Evolutionary conservation across 1,140 invertebrate genomes (phyloP), one percentile per base, ranked within the genome.

Genomic region (Vanessa tameamea): DNA sequence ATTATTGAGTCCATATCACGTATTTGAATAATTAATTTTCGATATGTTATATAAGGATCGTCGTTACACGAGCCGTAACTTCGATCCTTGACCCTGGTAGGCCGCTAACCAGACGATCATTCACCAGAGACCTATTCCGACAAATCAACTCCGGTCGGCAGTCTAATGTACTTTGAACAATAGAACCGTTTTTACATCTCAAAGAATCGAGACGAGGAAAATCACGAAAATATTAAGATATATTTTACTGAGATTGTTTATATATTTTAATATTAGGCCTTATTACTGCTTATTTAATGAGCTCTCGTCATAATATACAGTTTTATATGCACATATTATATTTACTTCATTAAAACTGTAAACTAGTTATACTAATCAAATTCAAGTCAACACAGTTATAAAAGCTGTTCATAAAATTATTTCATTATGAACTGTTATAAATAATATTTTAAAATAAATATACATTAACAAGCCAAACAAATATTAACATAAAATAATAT

Each of bases 1-100:
- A 43, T 43, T 9, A 11, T 9, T 5, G 37, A 43, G 9, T 43
- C 3, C 9, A 43, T 43, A 43, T 43, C 26, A 31, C 26, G 26
- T 31, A 31, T 31, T 31, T 31, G 26, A 31, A 31, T 31, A 31
- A 31, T 31, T 43, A 6, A 0, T 63, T 31, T 57, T 57, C 9
- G 13, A 15, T 69, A 57, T 37, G 7, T 43, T 50, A 48, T 13
- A 51, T 37, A 26, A 31, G 48, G 48, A 53, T 20, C 11, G 8
- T 6, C 57, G 57, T 37, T 78, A 80, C 76, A 81, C 76, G 80
- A 80, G 72, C 50, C 75, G 64, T 71, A 70, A n/a, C 14, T 51
- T 51, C 55, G 79, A 85, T 81, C 80, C 82, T 87, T 87, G 83
- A 87, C 83, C 84, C 79, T 81, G 72, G 74, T 64, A 76, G 76